These are phyloP conservation scores for Rotaria macrura DNA, from an alignment of 2,888 invertebrate genomes.

Conservation along the genomic window DNA sequence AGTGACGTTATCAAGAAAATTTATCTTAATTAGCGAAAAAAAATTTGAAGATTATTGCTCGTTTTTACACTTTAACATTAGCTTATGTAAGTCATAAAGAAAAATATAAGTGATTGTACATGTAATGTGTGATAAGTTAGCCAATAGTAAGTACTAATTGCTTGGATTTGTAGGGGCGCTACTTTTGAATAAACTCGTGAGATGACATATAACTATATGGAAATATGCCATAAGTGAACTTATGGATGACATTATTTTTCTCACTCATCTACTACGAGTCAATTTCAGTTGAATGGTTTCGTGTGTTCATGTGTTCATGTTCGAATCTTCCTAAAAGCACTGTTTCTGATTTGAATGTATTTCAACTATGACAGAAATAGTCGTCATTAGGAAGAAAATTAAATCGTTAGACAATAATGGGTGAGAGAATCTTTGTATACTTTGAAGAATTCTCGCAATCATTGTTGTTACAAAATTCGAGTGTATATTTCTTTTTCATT, in stretches of 20 bases:
- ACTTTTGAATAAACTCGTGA: too few species aligned
- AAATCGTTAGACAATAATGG: not conserved
- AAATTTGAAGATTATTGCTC: not conserved
- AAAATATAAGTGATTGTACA: too few species aligned
- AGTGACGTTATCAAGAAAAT: not conserved
- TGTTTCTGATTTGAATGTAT: not conserved
- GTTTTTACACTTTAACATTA: too few species aligned
- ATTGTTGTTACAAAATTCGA: not conserved
- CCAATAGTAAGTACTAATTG: not conserved
- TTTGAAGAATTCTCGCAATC: not conserved
- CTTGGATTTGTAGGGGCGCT: not conserved
- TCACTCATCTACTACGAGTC: not conserved
- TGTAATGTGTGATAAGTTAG: not conserved
- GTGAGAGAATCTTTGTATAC: not conserved
- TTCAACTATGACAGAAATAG: not conserved
- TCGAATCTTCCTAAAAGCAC: constrained; percentile 12
- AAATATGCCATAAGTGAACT: too few species aligned
- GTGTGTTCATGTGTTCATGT: not conserved
- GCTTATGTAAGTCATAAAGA: not conserved
- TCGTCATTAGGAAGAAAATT: not conserved
- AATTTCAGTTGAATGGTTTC: not conserved
- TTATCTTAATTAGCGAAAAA: not conserved
- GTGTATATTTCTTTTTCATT: not conserved
- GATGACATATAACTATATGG: too few species aligned
- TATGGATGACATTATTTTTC: not conserved